Percentiles rank a stretch among this genome's conserved stretches.
Evolutionary conservation across 2,888 invertebrate species (phyloP).

Genomic region (Patella ulyssiponensis): DNA sequence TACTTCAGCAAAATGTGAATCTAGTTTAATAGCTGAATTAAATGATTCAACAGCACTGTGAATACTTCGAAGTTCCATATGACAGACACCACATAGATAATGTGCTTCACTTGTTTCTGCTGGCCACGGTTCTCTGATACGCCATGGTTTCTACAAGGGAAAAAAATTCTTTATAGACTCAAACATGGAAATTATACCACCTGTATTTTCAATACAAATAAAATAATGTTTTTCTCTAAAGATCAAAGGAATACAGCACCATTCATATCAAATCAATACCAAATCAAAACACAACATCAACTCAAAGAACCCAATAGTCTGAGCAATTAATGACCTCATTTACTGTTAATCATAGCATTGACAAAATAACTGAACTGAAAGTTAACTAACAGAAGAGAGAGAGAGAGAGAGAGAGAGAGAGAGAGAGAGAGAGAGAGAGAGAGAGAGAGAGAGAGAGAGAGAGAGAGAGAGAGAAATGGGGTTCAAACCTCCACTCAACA

Average conservation of each 20-base stretch:
- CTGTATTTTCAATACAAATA: not conserved
- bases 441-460: no score
- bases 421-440: no score
- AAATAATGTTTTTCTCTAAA: not conserved
- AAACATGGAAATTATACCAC: not conserved
- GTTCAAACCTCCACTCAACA: no score
- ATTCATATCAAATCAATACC: no score
- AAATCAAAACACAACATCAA: no score
- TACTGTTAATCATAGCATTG: no score
- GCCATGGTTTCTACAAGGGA: constrained; percentile 55
- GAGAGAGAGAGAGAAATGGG: no score
- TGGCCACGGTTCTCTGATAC: constrained; percentile 63
- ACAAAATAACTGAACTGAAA: no score
- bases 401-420: no score
- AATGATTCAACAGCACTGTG: constrained; percentile 66
- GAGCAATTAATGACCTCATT: no score
- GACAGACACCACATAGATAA: constrained; percentile 69
- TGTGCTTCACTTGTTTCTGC: constrained; percentile 68
- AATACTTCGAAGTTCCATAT: constrained; percentile 66
- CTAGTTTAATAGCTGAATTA: constrained; percentile 67
- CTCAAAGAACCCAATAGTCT: no score
- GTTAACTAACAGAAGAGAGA: no score
- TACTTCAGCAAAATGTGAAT: constrained; percentile 68
- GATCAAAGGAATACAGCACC: not conserved
- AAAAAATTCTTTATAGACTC: not conserved